phyloP scores from a whole-genome alignment of 2,797 vertebrate species.

The Aeoliscus strigatus region DNA sequence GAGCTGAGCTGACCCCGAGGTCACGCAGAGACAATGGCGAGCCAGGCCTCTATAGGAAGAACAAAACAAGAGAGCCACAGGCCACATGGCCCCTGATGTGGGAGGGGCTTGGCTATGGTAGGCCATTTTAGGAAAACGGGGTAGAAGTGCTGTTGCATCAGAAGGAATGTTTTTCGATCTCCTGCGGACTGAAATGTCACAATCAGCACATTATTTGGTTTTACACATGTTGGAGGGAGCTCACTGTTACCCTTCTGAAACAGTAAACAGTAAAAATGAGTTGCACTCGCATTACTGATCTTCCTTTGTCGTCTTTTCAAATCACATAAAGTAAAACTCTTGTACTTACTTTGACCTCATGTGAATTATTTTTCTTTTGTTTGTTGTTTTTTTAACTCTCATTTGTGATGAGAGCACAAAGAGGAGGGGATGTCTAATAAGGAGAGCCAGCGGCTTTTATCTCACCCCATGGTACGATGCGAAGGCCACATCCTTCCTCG shows the following conservation, averaged over 20 bases:
- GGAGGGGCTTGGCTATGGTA: slow-evolving; percentile 61
- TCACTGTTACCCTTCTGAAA: slow-evolving; percentile 2
- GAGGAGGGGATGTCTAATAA: slow-evolving; percentile 32
- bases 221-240: no score
- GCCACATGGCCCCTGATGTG: slow-evolving; percentile 61
- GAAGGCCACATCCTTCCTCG: slow-evolving; percentile 56
- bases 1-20: slow-evolving; percentile 68
- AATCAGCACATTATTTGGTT: slow-evolving; percentile 10
- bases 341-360: slow-evolving; percentile 10
- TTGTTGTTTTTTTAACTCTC: slow-evolving; percentile 23
- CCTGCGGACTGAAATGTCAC: slow-evolving; percentile 20
- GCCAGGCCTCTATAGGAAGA: slow-evolving; percentile 62
- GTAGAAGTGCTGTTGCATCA: slow-evolving; percentile 31
- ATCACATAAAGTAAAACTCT: not conserved
- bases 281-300: not conserved
- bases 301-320: not conserved
- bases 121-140: slow-evolving; percentile 55
- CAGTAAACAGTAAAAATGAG: not conserved
- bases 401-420: slow-evolving; percentile 33
- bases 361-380: slow-evolving; percentile 11
- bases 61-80: slow-evolving; percentile 67
- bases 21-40: slow-evolving; percentile 68
- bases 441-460: slow-evolving; percentile 59
- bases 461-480: slow-evolving; percentile 67
- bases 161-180: slow-evolving; percentile 45